Base-by-base conservation (phyloP, 2,888 invertebrate species). In the Athrips mouffetella region DNA sequence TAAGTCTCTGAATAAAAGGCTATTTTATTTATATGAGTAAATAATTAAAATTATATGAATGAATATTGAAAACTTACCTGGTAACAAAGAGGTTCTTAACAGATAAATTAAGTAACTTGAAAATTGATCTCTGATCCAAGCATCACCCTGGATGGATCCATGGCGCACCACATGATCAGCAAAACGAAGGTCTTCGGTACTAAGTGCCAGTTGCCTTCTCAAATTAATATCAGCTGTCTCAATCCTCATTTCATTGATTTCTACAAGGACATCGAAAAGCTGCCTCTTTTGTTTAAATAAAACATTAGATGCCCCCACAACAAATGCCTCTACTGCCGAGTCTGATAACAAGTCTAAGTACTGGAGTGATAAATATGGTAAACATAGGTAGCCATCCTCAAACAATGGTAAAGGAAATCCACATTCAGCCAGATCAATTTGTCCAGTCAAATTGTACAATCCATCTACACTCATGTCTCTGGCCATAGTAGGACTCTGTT, bases 261-360 rank as follows among this genome's bases (percentile, higher is more conserved):
- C 98, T 1, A 99, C 92, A 47, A 98, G 82, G 13, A 97, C 96
- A 81, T 99, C 99, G 54, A 96, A 94, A 44, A 98, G 82, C 67
- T 98, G 95, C 53, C 94, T 92, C 70, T 98, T 98, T 76, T 98
- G 98, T 74, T 97, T 96, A 75, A 99, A 99, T 29, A 99, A 89
- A n/a, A 98, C 94, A 88, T 99, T 99, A 11, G 98, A 98, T n/a
- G 98, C 98, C 30, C 99, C 99, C 50, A 98, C 95, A 37, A 98
- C 90, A 80, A 95, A 95, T 21, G 94, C 95, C 53, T 94, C 89
- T 5, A 98, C 96, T 61, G 95, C 95, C 2, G 94, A 91, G 77
- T 98, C 97, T 44, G 93, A 93, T 47, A 99, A 83, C 49, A 98
- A 87, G 84, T 99, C 99, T 86, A 98, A 91, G 76, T 97, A 98